A percentile compares a stretch with the other conserved stretches of the same genome.
phyloP scores from a whole-genome alignment of 2,797 vertebrate genomes.

The Momotus momota region DNA sequence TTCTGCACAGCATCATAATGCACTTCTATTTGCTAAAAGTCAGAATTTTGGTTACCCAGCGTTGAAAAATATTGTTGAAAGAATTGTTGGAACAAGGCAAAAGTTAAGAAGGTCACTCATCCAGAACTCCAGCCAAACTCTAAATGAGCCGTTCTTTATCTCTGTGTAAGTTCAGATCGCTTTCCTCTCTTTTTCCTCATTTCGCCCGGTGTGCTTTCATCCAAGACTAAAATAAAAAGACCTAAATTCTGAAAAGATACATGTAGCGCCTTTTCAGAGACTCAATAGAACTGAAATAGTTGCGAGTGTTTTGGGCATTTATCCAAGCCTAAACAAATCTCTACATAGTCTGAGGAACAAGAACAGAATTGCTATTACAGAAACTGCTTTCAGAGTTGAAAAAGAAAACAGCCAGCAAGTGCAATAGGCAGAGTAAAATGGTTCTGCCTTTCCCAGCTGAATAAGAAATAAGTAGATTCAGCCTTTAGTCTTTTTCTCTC shows the following conservation, averaged over 20 bases:
- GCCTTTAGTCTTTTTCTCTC: neutral
- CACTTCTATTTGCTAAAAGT: neutral
- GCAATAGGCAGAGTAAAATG: conserved; percentile 8
- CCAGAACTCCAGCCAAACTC: conserved; percentile 34
- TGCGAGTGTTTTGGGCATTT: conserved; percentile 30
- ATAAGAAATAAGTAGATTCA: conserved; percentile 26
- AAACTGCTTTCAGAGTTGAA: conserved; percentile 17
- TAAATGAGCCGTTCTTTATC: conserved; percentile 45
- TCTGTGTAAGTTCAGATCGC: conserved; percentile 11
- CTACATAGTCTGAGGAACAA: conserved; percentile 22
- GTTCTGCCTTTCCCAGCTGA: conserved; percentile 27
- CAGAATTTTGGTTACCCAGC: neutral
- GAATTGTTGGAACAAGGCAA: neutral
- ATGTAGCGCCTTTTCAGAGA: neutral
- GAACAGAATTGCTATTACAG: conserved; percentile 45
- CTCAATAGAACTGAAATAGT: neutral
- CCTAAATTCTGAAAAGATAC: conserved; percentile 24
- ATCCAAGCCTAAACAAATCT: conserved; percentile 55
- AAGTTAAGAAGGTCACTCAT: neutral
- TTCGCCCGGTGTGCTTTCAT: conserved; percentile 39
- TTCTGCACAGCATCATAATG: neutral
- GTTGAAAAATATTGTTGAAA: neutral
- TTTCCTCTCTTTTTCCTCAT: conserved; percentile 4
- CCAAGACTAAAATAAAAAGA: conserved; percentile 48
- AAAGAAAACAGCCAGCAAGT: conserved; percentile 16